Evolutionary conservation across 2,797 vertebrate species (phyloP), one percentile per base, ranked within the genome.

Genomic region (Parambassis ranga): DNA sequence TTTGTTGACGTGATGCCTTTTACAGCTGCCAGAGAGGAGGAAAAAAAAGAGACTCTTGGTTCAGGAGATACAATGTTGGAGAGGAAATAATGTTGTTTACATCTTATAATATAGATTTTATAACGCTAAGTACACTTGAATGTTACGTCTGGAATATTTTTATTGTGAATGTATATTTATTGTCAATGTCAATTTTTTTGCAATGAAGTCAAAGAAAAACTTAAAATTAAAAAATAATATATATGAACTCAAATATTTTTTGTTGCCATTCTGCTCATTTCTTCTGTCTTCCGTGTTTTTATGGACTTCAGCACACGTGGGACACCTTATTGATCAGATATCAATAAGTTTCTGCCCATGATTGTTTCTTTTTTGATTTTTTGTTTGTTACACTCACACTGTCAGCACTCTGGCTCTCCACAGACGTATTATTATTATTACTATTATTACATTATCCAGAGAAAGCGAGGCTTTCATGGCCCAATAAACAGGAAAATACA

Each of bases 111-210:
- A 55, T 80, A 57, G 16, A 59, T 84, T 86, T 84, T 82, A 58
- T 76, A 76, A 80, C 35, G 68, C 52, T 58, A 60, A 44, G 59
- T 83, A 64, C 73, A 87, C 79, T 84, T 90, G 83, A 91, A 91
- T 87, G 90, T 90, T 77, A 60, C 9, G 53, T 72, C 61, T 50
- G 70, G 84, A 87, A 64, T 82, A 56, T 87, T 84, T 84, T 75
- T 57, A 82, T 74, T 79, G 84, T 90, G 67, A 85, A 87, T 87
- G 83, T 88, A 76, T 90, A 92, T 93, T 91, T 92, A 91, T 91
- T 88, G 83, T 87, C 32, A 36, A 7, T 70, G 78, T 78, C 44
- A n/a, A 22, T 59, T 77, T 43, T 65, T 87, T 87, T 86, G 48
- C 53, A 79, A 76, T 55, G 9, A 70, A 48, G 53, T 65, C 22